phyloP scores from a whole-genome alignment of 1,140 invertebrate species.

The Wiebesia pumilae region DNA sequence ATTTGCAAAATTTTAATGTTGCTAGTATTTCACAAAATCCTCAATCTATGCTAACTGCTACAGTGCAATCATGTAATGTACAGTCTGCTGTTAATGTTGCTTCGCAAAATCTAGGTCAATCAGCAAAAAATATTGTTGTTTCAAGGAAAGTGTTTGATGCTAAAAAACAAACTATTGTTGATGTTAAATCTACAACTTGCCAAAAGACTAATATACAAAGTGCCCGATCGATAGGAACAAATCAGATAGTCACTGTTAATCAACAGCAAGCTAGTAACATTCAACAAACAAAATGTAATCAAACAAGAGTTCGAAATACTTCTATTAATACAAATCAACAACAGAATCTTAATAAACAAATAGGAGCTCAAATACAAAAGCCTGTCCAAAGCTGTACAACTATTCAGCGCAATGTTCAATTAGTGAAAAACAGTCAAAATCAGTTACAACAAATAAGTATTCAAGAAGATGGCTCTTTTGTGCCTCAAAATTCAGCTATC shows the following conservation, averaged over 20 bases:
- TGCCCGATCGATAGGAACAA: constrained; percentile 7
- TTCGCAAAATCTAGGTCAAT: constrained; percentile 38
- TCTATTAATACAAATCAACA: constrained; percentile 57
- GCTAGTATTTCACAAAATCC: constrained; percentile 41
- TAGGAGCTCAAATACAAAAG: constrained; percentile 62
- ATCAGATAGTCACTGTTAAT: constrained; percentile 37
- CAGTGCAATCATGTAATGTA: constrained; percentile 35
- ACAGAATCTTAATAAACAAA: constrained; percentile 60
- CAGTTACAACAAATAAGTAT: constrained; percentile 56
- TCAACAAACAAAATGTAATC: constrained; percentile 57
- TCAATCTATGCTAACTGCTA: constrained; percentile 34
- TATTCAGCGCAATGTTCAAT: constrained; percentile 62
- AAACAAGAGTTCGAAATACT: constrained; percentile 55
- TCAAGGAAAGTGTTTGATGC: constrained; percentile 47
- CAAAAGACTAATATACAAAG: constrained; percentile 46
- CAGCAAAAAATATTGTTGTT: constrained; percentile 47
- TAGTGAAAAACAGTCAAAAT: constrained; percentile 63
- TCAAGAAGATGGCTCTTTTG: constrained; percentile 50
- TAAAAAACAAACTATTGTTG: constrained; percentile 49
- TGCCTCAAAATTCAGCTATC: constrained; percentile 54
- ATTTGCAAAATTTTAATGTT: constrained; percentile 48
- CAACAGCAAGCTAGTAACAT: constrained; percentile 54
- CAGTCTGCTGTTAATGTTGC: constrained; percentile 21
- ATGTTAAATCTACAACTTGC: constrained; percentile 41
- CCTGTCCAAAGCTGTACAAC: constrained; percentile 61